These are phyloP conservation scores for Anneissia japonica DNA, from an alignment of 35 echinoderm and acorn worm genomes.

Conservation along the genomic window DNA sequence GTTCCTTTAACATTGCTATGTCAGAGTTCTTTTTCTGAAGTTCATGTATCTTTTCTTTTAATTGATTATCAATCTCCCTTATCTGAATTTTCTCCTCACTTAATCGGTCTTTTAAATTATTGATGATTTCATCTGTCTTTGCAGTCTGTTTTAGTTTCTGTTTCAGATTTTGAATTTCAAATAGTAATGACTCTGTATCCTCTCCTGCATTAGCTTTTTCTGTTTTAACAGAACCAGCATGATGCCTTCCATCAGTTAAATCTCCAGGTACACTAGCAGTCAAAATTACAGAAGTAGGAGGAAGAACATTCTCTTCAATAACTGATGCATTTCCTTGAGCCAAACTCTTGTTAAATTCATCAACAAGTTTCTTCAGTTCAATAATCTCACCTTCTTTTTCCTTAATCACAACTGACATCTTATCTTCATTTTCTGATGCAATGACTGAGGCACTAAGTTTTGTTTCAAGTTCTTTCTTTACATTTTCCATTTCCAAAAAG, in stretches of 20 bases:
- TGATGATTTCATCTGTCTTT: slow-evolving; percentile 3
- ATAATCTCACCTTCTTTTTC: slow-evolving; percentile 46
- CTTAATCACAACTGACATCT: neutral
- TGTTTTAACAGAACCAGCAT: neutral
- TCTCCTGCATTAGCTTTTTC: slow-evolving; percentile 30
- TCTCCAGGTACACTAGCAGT: neutral
- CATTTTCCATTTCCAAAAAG: slow-evolving; percentile 20
- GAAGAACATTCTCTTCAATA: neutral
- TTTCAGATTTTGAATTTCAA: slow-evolving; percentile 1
- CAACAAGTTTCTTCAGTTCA: slow-evolving; percentile 17
- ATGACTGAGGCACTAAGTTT: neutral
- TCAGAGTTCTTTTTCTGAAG: slow-evolving; percentile 54
- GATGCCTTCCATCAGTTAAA: too few species aligned
- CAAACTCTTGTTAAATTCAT: slow-evolving; percentile 11
- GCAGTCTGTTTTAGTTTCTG: neutral
- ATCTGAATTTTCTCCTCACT: slow-evolving; percentile 40
- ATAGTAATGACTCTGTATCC: slow-evolving; percentile 23
- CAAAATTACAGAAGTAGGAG: neutral
- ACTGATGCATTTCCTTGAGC: slow-evolving; percentile 17
- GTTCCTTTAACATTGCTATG: slow-evolving; percentile 55
- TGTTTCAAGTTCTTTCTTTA: slow-evolving; percentile 22
- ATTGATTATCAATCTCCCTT: slow-evolving; percentile 40
- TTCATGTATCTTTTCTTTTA: slow-evolving; percentile 58
- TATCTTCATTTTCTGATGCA: neutral
- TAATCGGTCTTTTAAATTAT: slow-evolving; percentile 38